A percentile compares a stretch with the other conserved stretches of the same genome.
These are phyloP conservation scores for Grapholita molesta DNA, from an alignment of 1,140 invertebrate genomes.

Conservation along the genomic window DNA sequence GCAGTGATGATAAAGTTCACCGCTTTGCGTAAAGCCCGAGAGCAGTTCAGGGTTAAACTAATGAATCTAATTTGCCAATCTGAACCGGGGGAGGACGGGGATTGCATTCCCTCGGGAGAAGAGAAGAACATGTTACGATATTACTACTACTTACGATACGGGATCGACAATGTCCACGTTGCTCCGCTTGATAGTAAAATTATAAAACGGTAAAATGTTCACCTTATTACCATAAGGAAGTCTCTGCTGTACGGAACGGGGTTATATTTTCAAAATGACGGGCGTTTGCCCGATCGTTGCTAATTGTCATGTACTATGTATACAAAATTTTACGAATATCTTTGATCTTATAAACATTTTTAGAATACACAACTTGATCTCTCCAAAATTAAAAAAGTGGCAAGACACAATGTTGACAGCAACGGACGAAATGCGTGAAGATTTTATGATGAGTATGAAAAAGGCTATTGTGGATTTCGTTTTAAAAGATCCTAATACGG, in stretches of 20 bases:
- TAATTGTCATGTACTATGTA: neutral
- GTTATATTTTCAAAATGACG: too few relatives aligned
- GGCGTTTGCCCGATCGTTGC: too few relatives aligned
- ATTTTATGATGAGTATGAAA: constrained; percentile 91
- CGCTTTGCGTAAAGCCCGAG: constrained; percentile 84
- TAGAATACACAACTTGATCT: constrained; percentile 71
- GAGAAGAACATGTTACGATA: constrained; percentile 88
- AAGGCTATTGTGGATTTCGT: constrained; percentile 94
- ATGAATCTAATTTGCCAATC: constrained; percentile 85
- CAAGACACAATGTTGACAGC: constrained; percentile 77
- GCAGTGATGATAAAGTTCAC: constrained; percentile 81
- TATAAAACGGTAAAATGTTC: constrained; percentile 71
- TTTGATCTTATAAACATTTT: constrained; percentile 22
- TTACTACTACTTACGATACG: constrained; percentile 94
- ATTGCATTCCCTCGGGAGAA: constrained; percentile 77
- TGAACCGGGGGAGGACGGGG: constrained; percentile 53
- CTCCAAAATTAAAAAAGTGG: constrained; percentile 79
- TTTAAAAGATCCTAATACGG: constrained; percentile 84
- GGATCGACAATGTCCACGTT: constrained; percentile 91
- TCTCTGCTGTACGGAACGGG: too few relatives aligned
- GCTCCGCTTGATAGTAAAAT: constrained; percentile 85
- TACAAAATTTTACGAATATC: neutral
- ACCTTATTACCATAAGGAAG: neutral
- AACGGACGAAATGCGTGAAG: constrained; percentile 84
- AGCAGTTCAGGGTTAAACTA: constrained; percentile 89